Base-by-base conservation (phyloP, 2,888 invertebrate species). In the Tuberolachnus salignus region DNA sequence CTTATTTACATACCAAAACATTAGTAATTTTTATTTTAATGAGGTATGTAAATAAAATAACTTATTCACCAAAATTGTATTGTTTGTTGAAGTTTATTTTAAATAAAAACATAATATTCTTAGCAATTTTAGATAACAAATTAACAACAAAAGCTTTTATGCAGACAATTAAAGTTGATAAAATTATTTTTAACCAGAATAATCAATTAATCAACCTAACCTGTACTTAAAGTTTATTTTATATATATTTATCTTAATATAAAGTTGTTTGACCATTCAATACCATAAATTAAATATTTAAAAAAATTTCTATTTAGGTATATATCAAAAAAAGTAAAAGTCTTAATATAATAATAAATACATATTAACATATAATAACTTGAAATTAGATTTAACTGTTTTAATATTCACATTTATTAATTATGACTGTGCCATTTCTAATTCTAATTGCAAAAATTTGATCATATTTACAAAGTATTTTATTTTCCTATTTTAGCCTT, bases 81-180 rank as follows among this genome's bases (percentile, higher is more conserved):
- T 34, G 34, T 34, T 61, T 69, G 1, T 14, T 14, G 11, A 49
- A 16, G 11, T 72, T 72, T 10, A 49, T 23, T n/a, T 57, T 23
- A 26, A 19, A 46, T n/a, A 59, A 46, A 59, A 21, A 21, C 14
- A 21, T 69, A 3, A 49, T 51, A 53, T 44, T 74, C 51, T 16
- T 74, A 71, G 71, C 6, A 11, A 42, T 51, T 34, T 51, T 11
- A 49, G 3, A 26, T 14, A 42, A 34, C n/a, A 26, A 21, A 21
- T 1, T 55, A 26, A 44, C 8, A 69, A 34, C 13, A 53, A 23
- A 64, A 53, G 73, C 53, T 74, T 64, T 13, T 74, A 53, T 64
- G 23, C 21, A 74, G 13, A 73, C n/a, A 23, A 9, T 73, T 73
- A 49, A 21, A 72, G 49, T 72, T 61, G 26, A 61, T 21, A 55